Base-by-base conservation (phyloP, 2,888 invertebrate species). In the Pheosia tremula region DNA sequence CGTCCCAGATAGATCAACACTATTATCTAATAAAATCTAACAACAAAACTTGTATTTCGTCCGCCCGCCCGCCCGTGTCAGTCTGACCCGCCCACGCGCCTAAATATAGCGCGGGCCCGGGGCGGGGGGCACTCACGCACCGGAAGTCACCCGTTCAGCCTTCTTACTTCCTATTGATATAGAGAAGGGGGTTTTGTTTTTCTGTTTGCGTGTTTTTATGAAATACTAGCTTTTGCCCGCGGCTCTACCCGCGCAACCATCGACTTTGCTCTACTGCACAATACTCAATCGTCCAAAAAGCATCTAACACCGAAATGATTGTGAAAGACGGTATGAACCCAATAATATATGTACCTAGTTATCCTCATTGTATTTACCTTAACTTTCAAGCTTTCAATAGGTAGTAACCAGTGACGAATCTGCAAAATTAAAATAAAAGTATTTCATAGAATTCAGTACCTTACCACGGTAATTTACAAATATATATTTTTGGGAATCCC, bases 91-190 rank as follows among this genome's bases (percentile, higher is more conserved):
- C 68, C 69, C 75, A 62, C 71, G 69, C 81, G 69, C 81, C 81
- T 79, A 79, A 77, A 76, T 72, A 74, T 73, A 72, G 69, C 76
- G 66, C 67, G 68, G 61, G 24, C 24, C 76, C 64, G 66, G 68
- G 59, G 62, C 62, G 61, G 50, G 50, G 68, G 69, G 73, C 77
- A 72, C 80, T 78, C 85, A 84, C 85, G 83, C 86, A 83, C 81
- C 82, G 85, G 86, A 86, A 83, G 79, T 79, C 66, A 71, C 74
- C 79, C 81, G 77, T 74, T 77, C 79, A 79, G 78, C 82, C 82
- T 81, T 81, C 80, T 82, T 78, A 74, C 77, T 81, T 77, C 74
- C 77, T 79, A 72, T 78, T 65, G 58, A 64, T 69, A 72, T 65
- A 72, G 59, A 50, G 64, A 68, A 66, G 65, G 56, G 38, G 56